Evolutionary conservation across 2,797 vertebrate genomes (phyloP).

Genomic region (Eleutherodactylus coqui): DNA sequence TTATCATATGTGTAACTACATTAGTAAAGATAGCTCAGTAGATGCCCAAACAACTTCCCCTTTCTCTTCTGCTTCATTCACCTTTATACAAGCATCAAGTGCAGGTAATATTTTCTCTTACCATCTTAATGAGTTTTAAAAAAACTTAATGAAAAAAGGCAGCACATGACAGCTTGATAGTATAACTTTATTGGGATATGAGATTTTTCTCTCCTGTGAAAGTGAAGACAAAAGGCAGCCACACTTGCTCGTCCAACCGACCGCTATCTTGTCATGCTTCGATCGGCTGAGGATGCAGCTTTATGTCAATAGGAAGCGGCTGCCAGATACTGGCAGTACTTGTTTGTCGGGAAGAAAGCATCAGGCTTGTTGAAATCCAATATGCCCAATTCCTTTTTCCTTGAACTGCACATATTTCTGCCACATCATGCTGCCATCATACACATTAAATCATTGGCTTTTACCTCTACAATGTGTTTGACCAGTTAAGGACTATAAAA

Average conservation of each 20-base stretch:
- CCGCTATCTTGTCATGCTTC: not conserved
- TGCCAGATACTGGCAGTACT: not conserved
- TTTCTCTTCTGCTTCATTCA: not conserved
- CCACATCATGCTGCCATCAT: too few relatives aligned
- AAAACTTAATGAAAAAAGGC: not conserved
- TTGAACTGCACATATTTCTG: too few relatives aligned
- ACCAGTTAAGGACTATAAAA: not conserved
- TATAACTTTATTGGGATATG: not conserved
- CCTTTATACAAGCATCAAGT: not conserved
- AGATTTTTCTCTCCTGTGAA: not conserved
- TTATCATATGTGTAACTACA: too few relatives aligned
- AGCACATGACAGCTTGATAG: not conserved
- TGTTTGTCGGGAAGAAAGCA: not conserved
- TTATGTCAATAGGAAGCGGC: not conserved
- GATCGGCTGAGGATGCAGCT: not conserved
- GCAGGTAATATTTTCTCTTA: not conserved
- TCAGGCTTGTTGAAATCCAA: too few relatives aligned
- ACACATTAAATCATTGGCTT: not conserved
- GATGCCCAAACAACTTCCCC: too few relatives aligned
- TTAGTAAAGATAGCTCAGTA: too few relatives aligned
- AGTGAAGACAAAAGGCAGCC: not conserved
- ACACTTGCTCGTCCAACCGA: not conserved
- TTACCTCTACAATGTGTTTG: not conserved
- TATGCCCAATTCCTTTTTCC: too few relatives aligned
- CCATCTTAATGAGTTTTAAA: not conserved